Evolutionary conservation across 2,888 invertebrate species (phyloP).

Genomic region (Ichneumon xanthorius): DNA sequence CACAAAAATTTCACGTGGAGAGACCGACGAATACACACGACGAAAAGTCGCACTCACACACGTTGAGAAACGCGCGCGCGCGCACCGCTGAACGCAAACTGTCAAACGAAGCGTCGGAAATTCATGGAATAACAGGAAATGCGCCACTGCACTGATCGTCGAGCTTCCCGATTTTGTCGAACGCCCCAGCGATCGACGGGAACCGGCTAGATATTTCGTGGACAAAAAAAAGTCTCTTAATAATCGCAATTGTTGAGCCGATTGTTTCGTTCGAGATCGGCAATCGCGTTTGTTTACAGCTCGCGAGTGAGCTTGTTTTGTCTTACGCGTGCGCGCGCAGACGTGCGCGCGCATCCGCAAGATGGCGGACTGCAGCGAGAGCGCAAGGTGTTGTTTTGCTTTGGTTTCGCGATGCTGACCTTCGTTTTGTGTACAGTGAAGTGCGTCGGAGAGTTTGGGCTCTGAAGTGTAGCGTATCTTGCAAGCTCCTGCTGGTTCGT

Average conservation of each 20-base stretch:
- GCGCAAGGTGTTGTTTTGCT: conserved; percentile 71
- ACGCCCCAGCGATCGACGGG: neutral
- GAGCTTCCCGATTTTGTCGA: conserved; percentile 12
- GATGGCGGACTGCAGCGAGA: conserved; percentile 68
- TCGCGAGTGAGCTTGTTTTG: conserved; percentile 66
- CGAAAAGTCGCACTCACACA: conserved; percentile 34
- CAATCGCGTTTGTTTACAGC: neutral
- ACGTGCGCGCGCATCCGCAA: conserved; percentile 59
- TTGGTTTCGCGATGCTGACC: conserved; percentile 63
- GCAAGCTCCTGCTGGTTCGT: neutral
- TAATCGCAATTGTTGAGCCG: conserved; percentile 13
- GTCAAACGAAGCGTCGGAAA: conserved; percentile 80
- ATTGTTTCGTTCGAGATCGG: neutral
- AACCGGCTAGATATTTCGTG: neutral
- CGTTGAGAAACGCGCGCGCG: conserved; percentile 72
- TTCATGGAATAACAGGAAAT: conserved; percentile 77
- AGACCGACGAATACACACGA: conserved; percentile 67
- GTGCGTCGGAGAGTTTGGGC: conserved; percentile 21
- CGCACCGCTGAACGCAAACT: conserved; percentile 77
- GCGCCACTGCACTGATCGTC: conserved; percentile 70
- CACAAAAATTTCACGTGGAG: conserved; percentile 81
- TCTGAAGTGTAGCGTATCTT: conserved; percentile 5
- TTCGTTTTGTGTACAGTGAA: conserved; percentile 30
- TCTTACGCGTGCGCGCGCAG: conserved; percentile 64
- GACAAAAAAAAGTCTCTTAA: neutral